phyloP scores from a whole-genome alignment of 2,888 invertebrate genomes.

The Hydroisotoma schaefferi region DNA sequence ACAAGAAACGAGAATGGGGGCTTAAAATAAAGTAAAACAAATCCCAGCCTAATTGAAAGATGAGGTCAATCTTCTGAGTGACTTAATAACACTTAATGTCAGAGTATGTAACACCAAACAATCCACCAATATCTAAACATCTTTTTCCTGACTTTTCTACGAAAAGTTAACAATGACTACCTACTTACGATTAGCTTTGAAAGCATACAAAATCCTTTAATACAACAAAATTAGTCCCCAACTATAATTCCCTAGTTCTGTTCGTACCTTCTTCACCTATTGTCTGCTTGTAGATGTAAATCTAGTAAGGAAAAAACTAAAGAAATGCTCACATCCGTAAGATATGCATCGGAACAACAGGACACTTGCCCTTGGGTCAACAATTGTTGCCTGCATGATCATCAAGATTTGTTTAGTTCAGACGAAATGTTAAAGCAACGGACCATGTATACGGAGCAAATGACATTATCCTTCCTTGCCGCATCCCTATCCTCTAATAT shows the following conservation, averaged over 20 bases:
- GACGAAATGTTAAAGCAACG: too few relatives aligned
- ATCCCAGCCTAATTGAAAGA: constrained; percentile 27
- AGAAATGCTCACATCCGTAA: background rate
- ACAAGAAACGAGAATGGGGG: too few relatives aligned
- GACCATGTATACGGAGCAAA: too few relatives aligned
- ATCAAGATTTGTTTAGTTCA: too few relatives aligned
- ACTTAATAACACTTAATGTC: background rate
- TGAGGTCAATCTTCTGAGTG: constrained; percentile 18
- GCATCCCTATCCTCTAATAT: too few relatives aligned
- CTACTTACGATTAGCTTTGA: background rate
- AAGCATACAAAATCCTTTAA: constrained; percentile 6
- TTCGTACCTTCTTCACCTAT: too few relatives aligned
- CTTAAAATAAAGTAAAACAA: constrained; percentile 42
- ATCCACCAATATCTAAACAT: background rate
- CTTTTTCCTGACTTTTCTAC: background rate
- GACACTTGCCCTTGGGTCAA: background rate
- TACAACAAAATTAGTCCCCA: background rate
- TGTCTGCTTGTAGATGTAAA: too few relatives aligned
- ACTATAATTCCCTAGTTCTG: background rate
- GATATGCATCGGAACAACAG: background rate
- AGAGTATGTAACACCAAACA: background rate
- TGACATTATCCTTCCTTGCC: too few relatives aligned
- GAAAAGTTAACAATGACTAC: too few relatives aligned
- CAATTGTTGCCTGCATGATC: too few relatives aligned
- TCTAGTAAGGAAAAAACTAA: too few relatives aligned